phyloP scores from a whole-genome alignment of 1,140 invertebrate species.

The Amphibalanus amphitrite region DNA sequence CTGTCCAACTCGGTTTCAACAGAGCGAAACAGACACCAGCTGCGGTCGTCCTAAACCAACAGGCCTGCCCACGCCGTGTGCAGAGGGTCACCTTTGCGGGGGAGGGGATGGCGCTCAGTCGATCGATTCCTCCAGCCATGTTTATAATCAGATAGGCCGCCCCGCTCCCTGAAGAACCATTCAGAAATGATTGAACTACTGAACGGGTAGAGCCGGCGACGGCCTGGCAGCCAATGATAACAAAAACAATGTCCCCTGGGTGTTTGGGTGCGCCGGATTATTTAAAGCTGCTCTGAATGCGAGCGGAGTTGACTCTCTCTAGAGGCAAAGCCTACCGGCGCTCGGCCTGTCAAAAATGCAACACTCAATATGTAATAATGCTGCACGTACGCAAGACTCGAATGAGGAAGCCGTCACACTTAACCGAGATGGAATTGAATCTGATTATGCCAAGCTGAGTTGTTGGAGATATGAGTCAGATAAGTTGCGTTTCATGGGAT shows the following conservation, averaged over 20 bases:
- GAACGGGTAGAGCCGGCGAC: not conserved
- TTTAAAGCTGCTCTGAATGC: not conserved
- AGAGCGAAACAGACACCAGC: not conserved
- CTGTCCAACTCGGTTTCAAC: not conserved
- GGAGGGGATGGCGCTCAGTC: too few species aligned
- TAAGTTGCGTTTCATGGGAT: too few species aligned
- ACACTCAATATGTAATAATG: too few species aligned
- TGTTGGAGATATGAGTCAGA: too few species aligned
- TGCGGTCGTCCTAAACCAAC: not conserved
- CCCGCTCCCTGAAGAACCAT: not conserved
- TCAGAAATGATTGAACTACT: constrained; percentile 1
- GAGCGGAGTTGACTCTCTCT: not conserved
- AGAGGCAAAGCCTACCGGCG: too few species aligned
- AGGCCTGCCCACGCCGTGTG: not conserved
- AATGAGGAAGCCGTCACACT: too few species aligned
- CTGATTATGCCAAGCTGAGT: too few species aligned
- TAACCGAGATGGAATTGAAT: too few species aligned
- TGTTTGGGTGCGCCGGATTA: not conserved
- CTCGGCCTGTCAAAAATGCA: too few species aligned
- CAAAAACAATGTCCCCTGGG: not conserved
- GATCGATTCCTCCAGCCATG: not conserved
- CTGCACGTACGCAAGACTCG: too few species aligned
- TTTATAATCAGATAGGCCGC: not conserved
- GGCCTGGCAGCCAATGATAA: not conserved
- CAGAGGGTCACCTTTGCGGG: not conserved